Conservation (phyloP, 2,113 vertebrate genomes). For the Cricetomys ansorgei region DNA sequence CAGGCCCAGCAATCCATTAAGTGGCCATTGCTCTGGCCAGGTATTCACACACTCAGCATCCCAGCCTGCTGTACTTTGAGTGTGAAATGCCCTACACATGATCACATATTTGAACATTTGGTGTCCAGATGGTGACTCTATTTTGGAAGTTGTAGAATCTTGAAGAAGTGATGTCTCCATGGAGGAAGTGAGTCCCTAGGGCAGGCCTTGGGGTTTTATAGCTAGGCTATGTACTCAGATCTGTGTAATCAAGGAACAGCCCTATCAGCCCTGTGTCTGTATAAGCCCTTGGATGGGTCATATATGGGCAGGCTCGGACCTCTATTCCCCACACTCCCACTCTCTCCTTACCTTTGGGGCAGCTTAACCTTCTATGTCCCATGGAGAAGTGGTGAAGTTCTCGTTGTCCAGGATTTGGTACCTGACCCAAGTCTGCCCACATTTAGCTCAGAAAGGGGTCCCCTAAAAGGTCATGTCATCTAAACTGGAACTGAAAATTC, state of each 20-base stretch:
- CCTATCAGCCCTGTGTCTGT: neutral
- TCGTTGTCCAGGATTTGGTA: neutral
- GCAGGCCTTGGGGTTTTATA: neutral
- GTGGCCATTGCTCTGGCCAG: neutral
- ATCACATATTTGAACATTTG: neutral
- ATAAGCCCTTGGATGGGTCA: neutral
- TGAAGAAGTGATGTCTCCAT: neutral
- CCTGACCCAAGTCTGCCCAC: neutral
- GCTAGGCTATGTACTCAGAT: neutral
- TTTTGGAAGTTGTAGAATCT: neutral
- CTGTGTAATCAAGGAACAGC: neutral
- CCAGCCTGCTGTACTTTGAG: too few species aligned
- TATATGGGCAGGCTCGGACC: neutral
- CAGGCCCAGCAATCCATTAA: neutral
- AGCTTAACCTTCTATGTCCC: neutral
- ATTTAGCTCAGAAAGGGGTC: neutral
- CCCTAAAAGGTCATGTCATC: neutral
- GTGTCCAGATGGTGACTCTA: neutral
- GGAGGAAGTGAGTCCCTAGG: neutral
- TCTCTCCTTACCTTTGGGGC: neutral
- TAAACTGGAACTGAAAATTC: neutral
- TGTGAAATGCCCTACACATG: neutral
- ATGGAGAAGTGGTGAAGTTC: neutral
- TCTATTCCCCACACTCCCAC: neutral
- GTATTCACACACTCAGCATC: too few species aligned